Evolutionary conservation across 2,888 invertebrate species (phyloP).

Genomic region (Ligdia adustata): DNA sequence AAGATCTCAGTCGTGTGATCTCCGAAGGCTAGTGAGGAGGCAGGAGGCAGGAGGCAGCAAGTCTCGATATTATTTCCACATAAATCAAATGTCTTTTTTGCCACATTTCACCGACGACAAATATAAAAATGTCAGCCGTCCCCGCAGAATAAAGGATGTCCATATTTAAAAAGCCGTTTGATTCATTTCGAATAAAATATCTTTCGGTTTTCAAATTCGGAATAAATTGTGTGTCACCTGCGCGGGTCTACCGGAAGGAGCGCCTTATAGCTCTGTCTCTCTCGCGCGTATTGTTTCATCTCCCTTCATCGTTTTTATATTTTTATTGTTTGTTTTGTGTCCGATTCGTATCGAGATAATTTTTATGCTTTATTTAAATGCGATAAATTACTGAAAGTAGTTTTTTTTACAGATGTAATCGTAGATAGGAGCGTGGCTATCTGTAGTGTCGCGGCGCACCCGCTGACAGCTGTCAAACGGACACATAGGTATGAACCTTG

Average conservation of each 20-base stretch:
- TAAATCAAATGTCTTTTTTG: slow-evolving; percentile 76
- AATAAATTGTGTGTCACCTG: slow-evolving; percentile 84
- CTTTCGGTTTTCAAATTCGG: slow-evolving; percentile 82
- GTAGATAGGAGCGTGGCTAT: slow-evolving; percentile 67
- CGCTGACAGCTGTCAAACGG: slow-evolving; percentile 76
- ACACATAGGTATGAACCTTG: too few species aligned
- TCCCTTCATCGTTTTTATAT: slow-evolving; percentile 38
- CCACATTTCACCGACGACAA: slow-evolving; percentile 71
- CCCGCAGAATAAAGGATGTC: slow-evolving; percentile 77
- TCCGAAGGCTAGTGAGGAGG: slow-evolving; percentile 16
- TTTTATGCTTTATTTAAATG: slow-evolving; percentile 77
- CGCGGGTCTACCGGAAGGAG: slow-evolving; percentile 79
- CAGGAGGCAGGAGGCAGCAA: too few species aligned
- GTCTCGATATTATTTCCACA: slow-evolving; percentile 70
- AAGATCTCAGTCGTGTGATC: slow-evolving; percentile 43
- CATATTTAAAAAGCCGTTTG: slow-evolving; percentile 83
- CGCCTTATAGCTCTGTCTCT: too few species aligned
- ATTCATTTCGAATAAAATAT: slow-evolving; percentile 78
- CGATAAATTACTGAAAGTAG: slow-evolving; percentile 73
- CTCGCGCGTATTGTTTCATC: slow-evolving; percentile 39
- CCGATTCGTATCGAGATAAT: slow-evolving; percentile 71
- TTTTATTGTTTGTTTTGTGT: slow-evolving; percentile 74
- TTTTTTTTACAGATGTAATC: slow-evolving; percentile 64
- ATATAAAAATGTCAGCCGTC: slow-evolving; percentile 81
- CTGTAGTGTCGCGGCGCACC: slow-evolving; percentile 59